A percentile compares a stretch with the other conserved stretches of the same genome.
Evolutionary conservation across 2,797 vertebrate genomes (phyloP).

Genomic region (Ibycter americanus): DNA sequence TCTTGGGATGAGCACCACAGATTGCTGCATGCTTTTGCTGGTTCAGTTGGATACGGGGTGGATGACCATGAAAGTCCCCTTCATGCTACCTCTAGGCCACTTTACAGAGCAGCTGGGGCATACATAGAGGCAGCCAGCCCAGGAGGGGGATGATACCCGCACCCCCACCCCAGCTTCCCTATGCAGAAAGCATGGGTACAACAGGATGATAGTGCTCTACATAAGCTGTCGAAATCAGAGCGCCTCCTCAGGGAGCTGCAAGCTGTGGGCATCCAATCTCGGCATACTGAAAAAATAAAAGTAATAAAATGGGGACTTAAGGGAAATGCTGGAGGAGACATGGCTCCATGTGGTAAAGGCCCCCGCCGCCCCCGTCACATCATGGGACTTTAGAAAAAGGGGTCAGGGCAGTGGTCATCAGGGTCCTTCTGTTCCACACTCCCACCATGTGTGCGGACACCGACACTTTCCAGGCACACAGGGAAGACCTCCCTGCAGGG

Average conservation of each 20-base stretch:
- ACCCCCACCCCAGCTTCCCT: not conserved
- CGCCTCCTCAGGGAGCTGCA: conserved; percentile 17
- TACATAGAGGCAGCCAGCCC: not conserved
- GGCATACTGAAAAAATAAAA: not conserved
- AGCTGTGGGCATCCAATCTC: conserved; percentile 26
- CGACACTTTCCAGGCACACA: not conserved
- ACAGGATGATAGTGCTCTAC: not conserved
- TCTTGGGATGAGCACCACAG: not conserved
- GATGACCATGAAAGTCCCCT: not conserved
- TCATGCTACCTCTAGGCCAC: not conserved
- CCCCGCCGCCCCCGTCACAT: not conserved
- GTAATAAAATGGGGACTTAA: not conserved
- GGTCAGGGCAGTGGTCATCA: not conserved
- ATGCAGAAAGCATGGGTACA: not conserved
- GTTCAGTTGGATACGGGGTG: not conserved
- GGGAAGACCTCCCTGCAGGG: not conserved
- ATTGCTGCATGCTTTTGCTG: not conserved
- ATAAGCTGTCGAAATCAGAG: conserved; percentile 27
- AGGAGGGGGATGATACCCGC: not conserved
- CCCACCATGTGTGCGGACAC: accelerated
- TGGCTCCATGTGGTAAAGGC: not conserved
- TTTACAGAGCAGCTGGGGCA: not conserved
- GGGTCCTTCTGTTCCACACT: not conserved
- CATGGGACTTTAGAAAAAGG: not conserved
- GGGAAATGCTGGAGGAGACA: not conserved